phyloP scores from a whole-genome alignment of 2,113 vertebrate species.

The Malurus elegans region DNA sequence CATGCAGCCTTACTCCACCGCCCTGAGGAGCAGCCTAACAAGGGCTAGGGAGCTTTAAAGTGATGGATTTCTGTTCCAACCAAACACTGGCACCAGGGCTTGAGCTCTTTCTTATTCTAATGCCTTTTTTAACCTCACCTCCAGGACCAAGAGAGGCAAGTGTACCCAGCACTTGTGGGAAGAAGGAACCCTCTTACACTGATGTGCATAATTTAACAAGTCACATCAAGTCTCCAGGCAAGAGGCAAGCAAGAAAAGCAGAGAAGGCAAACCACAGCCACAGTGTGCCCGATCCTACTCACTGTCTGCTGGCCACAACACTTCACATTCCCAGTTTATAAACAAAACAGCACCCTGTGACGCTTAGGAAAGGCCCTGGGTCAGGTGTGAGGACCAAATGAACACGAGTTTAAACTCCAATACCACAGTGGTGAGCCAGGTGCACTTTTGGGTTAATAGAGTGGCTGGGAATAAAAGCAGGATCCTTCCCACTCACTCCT shows the following conservation, averaged over 20 bases:
- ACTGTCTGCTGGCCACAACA: not conserved
- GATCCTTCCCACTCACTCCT: not conserved
- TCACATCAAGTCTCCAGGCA: not conserved
- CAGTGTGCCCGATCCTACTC: not conserved
- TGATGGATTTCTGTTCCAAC: not conserved
- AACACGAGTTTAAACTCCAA: not conserved
- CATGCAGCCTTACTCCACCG: not conserved
- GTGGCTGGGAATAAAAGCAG: not conserved
- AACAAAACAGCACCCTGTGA: not conserved
- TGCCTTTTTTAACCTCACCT: not conserved
- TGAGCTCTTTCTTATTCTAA: not conserved
- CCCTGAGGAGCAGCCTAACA: not conserved
- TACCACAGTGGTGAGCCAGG: not conserved
- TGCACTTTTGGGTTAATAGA: not conserved
- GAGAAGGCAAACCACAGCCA: not conserved
- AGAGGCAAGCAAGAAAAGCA: not conserved
- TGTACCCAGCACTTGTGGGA: not conserved
- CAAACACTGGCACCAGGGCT: not conserved
- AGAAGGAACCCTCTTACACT: not conserved
- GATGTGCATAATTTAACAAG: not conserved
- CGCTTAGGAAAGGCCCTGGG: not conserved
- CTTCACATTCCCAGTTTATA: not conserved
- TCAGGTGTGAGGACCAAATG: not conserved
- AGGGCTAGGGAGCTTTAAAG: not conserved
- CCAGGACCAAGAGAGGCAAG: not conserved